Percentiles rank a stretch among this genome's conserved stretches.
phyloP scores from a whole-genome alignment of 2,888 invertebrate genomes.

The Cheiracanthium punctorium region DNA sequence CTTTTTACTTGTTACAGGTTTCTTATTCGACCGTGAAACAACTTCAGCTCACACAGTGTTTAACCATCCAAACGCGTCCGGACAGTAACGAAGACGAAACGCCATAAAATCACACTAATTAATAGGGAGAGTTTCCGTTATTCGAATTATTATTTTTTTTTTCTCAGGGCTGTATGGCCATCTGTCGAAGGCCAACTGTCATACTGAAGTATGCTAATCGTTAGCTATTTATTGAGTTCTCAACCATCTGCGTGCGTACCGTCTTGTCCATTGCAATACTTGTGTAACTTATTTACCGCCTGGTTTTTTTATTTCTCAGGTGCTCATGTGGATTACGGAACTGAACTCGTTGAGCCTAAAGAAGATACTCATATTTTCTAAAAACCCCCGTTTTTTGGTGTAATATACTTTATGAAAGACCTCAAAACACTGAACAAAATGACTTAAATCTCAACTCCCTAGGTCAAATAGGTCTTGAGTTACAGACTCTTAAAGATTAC shows the following conservation, averaged over 20 bases:
- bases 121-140: neutral
- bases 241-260: neutral
- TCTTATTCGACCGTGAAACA: neutral
- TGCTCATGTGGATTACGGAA: too few species aligned
- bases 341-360: too few species aligned
- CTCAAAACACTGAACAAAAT: too few species aligned
- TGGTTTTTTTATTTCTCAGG: too few species aligned
- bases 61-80: neutral
- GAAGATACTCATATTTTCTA: too few species aligned
- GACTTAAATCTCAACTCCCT: too few species aligned
- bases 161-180: neutral
- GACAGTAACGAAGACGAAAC: neutral
- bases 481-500: too few species aligned
- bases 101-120: neutral
- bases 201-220: neutral
- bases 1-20: neutral
- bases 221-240: neutral
- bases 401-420: too few species aligned
- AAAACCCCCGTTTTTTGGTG: too few species aligned
- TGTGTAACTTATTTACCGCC: too few species aligned
- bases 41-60: neutral
- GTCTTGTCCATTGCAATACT: too few species aligned
- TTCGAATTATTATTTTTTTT: neutral
- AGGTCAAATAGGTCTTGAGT: too few species aligned
- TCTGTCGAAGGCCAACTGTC: conserved; percentile 17